Percentiles rank a stretch among this genome's conserved stretches.
These are phyloP conservation scores for Tor tambroides DNA, from an alignment of 2,113 vertebrate genomes.

Conservation along the genomic window DNA sequence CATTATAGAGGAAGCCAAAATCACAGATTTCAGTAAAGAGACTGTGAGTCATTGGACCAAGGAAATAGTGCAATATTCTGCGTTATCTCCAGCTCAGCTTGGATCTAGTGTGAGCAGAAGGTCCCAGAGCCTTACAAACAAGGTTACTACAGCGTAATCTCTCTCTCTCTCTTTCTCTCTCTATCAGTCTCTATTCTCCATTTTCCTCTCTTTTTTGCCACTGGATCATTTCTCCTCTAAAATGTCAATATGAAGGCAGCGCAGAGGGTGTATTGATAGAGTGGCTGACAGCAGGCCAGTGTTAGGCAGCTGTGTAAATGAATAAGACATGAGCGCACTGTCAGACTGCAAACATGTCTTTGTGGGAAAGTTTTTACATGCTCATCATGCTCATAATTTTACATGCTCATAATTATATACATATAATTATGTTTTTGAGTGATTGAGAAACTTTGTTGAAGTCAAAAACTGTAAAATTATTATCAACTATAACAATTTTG, in stretches of 20 bases:
- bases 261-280: constrained; percentile 1
- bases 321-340: constrained; percentile 34
- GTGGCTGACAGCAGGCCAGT: constrained; percentile 10
- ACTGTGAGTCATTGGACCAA: not conserved
- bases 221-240: not conserved
- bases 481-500: not conserved
- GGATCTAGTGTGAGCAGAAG: constrained; percentile 13
- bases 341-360: constrained; percentile 4
- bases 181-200: not conserved
- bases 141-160: not conserved
- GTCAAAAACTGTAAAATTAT: not conserved
- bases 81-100: not conserved
- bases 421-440: not conserved
- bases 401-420: not conserved
- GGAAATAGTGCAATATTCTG: not conserved
- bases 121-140: constrained; percentile 9
- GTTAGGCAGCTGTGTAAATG: constrained; percentile 19
- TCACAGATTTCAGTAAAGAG: constrained; percentile 7
- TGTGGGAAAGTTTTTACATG: not conserved
- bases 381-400: not conserved
- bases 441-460: not conserved
- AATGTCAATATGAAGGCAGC: constrained; percentile 16
- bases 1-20: not conserved
- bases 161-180: constrained; percentile 26
- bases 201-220: not conserved